Evolutionary conservation across 2,113 vertebrate species (phyloP).

Genomic region (Ancistrus triradiatus): DNA sequence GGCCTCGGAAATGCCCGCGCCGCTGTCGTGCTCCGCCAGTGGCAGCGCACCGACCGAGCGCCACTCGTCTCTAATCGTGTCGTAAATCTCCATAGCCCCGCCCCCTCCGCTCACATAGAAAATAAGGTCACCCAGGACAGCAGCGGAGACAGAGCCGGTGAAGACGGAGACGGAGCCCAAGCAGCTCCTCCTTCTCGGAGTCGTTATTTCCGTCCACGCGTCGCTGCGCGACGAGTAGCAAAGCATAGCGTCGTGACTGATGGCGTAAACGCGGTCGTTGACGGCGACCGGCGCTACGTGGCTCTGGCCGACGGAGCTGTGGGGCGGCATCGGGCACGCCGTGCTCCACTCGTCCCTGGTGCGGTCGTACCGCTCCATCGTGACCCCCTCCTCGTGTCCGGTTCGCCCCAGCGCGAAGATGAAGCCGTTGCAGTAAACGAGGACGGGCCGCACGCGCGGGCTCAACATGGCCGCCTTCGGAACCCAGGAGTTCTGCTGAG

Average conservation of each 20-base stretch:
- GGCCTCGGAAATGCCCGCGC: constrained; percentile 70
- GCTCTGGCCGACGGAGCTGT: constrained; percentile 88
- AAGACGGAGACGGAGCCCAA: constrained; percentile 53
- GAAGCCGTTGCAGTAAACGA: constrained; percentile 90
- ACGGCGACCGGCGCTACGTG: constrained; percentile 75
- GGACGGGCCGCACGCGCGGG: constrained; percentile 84
- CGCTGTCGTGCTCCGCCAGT: background rate
- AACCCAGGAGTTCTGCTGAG: constrained; percentile 96
- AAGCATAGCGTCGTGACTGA: constrained; percentile 94
- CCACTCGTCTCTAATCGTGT: constrained; percentile 93
- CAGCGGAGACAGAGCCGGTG: constrained; percentile 74
- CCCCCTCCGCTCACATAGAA: constrained; percentile 86
- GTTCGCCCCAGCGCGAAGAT: constrained; percentile 93
- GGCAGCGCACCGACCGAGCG: constrained; percentile 81
- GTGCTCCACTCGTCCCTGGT: constrained; percentile 94
- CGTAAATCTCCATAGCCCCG: constrained; percentile 84
- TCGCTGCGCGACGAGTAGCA: constrained; percentile 92
- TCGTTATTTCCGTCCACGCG: constrained; percentile 94
- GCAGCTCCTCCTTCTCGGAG: constrained; percentile 87
- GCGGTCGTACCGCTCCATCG: constrained; percentile 90
- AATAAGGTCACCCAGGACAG: constrained; percentile 87
- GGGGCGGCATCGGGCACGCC: constrained; percentile 83
- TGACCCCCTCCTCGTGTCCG: constrained; percentile 58
- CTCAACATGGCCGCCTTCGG: constrained; percentile 92
- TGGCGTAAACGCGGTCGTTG: constrained; percentile 89